Conservation (phyloP, 2,113 vertebrate genomes). For the Bubo scandiacus region DNA sequence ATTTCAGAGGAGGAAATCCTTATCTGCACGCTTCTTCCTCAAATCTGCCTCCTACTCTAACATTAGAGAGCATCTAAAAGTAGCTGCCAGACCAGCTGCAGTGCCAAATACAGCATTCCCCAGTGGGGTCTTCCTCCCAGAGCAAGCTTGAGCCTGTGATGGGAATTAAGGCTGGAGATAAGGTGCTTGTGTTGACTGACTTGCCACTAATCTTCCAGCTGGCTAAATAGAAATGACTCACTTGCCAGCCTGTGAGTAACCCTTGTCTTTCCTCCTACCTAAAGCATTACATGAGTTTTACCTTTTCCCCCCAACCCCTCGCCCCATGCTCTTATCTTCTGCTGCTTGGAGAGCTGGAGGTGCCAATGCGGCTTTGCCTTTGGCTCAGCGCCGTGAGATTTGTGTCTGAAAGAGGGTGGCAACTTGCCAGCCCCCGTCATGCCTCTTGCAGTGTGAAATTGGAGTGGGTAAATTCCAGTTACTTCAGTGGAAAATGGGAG, state of each 20-base stretch:
- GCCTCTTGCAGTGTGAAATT: not conserved
- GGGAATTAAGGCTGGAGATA: not conserved
- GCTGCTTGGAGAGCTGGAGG: not conserved
- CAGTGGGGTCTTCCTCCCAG: not conserved
- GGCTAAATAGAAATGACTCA: not conserved
- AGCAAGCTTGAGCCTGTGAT: not conserved
- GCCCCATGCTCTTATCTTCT: not conserved
- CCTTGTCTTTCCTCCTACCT: not conserved
- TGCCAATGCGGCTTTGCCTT: not conserved
- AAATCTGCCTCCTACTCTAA: not conserved
- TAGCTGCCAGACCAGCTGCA: not conserved
- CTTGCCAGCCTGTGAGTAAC: not conserved
- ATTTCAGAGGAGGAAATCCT: not conserved
- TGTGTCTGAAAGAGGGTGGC: not conserved
- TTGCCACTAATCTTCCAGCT: not conserved
- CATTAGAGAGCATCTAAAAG: not conserved
- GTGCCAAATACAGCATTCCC: not conserved
- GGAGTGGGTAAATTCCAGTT: not conserved
- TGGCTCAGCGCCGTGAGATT: not conserved
- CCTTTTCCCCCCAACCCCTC: not conserved
- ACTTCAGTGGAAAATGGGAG: not conserved
- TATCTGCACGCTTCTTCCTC: not conserved
- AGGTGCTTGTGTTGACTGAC: not conserved
- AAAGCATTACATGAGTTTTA: not conserved
- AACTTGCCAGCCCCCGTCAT: not conserved